These are phyloP conservation scores for Idaea dimidiata DNA, from an alignment of 2,888 invertebrate species.

Conservation along the genomic window DNA sequence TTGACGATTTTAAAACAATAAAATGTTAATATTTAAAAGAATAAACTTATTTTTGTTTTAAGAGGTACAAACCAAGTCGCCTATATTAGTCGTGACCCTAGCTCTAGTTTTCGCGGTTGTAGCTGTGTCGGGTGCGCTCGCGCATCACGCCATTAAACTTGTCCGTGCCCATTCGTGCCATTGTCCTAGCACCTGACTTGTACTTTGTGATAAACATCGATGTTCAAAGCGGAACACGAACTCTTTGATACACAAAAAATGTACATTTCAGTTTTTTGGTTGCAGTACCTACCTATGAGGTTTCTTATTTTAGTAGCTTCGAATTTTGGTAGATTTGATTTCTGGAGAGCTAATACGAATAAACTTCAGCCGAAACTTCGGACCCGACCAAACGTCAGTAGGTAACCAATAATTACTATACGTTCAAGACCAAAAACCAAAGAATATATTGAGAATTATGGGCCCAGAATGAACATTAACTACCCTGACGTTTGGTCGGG, in stretches of 20 bases:
- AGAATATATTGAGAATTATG: no score
- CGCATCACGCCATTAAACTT: slow-evolving; percentile 17
- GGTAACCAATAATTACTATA: no score
- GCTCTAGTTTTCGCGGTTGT: background rate
- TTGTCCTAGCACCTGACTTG: background rate
- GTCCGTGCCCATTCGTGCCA: slow-evolving; percentile 9
- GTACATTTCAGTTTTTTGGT: background rate
- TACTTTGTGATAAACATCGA: background rate
- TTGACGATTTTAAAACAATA: no score
- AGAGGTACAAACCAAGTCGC: background rate
- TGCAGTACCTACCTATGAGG: background rate
- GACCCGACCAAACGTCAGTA: no score
- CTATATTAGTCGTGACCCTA: background rate
- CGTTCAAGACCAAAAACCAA: no score
- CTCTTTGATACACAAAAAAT: background rate
- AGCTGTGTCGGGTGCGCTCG: background rate
- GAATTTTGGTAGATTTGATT: background rate
- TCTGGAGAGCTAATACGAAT: no score
- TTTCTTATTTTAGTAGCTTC: background rate
- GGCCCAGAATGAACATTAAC: no score
- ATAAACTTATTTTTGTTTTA: no score
- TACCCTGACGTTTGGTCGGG: no score
- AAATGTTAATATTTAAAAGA: no score
- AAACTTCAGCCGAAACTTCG: no score
- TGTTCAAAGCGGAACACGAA: background rate